Evolutionary conservation across 64 coral and sea anemone genomes (phyloP).

Genomic region (Montipora efflorescens): DNA sequence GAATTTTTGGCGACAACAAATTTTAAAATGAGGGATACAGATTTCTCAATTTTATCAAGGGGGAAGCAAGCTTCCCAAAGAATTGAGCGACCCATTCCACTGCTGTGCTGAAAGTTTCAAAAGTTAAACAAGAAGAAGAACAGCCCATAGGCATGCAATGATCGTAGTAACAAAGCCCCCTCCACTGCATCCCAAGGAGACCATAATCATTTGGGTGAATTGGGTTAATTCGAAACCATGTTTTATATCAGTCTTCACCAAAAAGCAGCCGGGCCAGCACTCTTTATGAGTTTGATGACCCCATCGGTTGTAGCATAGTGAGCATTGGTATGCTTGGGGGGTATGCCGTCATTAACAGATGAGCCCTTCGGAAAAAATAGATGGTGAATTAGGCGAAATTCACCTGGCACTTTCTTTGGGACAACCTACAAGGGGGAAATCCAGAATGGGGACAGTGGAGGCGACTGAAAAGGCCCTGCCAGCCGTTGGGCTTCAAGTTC

Average conservation of each 20-base stretch:
- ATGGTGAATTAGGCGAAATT: constrained; percentile 43
- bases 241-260: constrained; percentile 16
- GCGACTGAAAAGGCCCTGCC: constrained; percentile 35
- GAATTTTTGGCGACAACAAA: too few species aligned
- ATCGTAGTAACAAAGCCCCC: too few species aligned
- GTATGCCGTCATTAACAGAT: constrained; percentile 45
- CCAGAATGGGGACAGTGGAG: constrained; percentile 33
- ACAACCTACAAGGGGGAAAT: constrained; percentile 24
- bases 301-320: not conserved
- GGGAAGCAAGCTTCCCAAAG: too few species aligned
- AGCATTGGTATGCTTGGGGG: constrained; percentile 23
- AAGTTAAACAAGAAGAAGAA: too few species aligned
- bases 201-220: too few species aligned
- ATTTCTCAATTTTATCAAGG: too few species aligned
- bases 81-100: too few species aligned
- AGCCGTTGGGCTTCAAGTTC: not conserved
- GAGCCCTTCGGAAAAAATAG: constrained; percentile 26
- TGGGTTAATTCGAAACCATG: not conserved
- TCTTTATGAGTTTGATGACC: constrained; percentile 7
- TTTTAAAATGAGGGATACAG: too few species aligned
- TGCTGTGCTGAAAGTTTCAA: too few species aligned
- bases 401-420: constrained; percentile 16
- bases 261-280: constrained; percentile 17
- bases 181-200: too few species aligned
- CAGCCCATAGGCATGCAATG: too few species aligned